A percentile compares a stretch with the other conserved stretches of the same genome.
Conservation (phyloP, 1,140 invertebrate genomes). For the Hypsibius dujardini region DNA sequence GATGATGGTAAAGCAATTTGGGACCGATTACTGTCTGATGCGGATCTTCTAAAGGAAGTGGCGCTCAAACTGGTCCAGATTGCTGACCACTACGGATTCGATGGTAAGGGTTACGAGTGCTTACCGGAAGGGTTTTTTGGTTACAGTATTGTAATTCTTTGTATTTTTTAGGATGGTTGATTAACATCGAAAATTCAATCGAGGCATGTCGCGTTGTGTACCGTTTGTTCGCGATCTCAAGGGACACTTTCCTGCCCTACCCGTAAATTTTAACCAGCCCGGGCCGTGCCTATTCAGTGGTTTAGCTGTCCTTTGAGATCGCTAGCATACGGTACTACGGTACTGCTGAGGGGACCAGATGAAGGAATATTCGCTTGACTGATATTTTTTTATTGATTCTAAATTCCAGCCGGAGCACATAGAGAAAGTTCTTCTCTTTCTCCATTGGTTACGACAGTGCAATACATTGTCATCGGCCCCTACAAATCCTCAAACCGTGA, state of each 20-base stretch:
- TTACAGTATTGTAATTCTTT: too few relatives aligned
- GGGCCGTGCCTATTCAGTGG: too few relatives aligned
- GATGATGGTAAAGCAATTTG: slow-evolving; percentile 47
- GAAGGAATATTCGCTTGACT: background rate
- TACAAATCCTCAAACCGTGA: slow-evolving; percentile 36
- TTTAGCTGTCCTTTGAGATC: too few relatives aligned
- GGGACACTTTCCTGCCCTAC: too few relatives aligned
- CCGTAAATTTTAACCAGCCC: too few relatives aligned
- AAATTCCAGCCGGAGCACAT: slow-evolving; percentile 30
- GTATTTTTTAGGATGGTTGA: slow-evolving; percentile 53
- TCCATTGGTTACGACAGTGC: slow-evolving; percentile 29
- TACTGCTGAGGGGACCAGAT: background rate
- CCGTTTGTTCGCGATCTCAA: too few relatives aligned
- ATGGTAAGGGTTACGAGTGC: slow-evolving; percentile 30
- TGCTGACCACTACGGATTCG: slow-evolving; percentile 57
- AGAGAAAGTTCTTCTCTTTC: slow-evolving; percentile 42
- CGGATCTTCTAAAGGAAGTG: slow-evolving; percentile 33
- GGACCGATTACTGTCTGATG: slow-evolving; percentile 43
- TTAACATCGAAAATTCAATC: slow-evolving; percentile 82
- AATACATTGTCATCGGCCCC: slow-evolving; percentile 4
- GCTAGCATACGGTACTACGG: background rate
- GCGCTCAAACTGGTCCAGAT: slow-evolving; percentile 45
- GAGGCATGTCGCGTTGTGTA: slow-evolving; percentile 26
- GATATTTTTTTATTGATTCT: slow-evolving; percentile 19
- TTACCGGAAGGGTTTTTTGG: too few relatives aligned